phyloP scores from a whole-genome alignment of 2,797 vertebrate genomes.

The Setipinna tenuifilis region DNA sequence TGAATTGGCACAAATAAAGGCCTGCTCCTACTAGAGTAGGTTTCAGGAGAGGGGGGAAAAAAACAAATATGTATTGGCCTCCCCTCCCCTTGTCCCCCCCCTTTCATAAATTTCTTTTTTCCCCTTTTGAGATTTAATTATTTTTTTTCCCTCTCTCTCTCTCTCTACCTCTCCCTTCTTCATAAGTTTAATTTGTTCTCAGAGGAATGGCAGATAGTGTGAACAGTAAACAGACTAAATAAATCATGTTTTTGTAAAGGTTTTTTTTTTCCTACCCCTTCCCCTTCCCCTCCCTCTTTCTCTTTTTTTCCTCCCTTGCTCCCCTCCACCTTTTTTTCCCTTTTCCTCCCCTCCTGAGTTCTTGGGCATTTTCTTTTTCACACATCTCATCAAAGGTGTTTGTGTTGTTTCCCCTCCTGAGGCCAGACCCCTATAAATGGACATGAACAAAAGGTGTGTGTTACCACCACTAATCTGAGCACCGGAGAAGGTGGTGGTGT shows the following conservation, averaged over 20 bases:
- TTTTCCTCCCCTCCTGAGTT: conserved; percentile 19
- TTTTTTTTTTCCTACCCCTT: not conserved
- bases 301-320: too few species aligned
- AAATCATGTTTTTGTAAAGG: conserved; percentile 68
- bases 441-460: conserved; percentile 61
- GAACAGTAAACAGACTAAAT: conserved; percentile 76
- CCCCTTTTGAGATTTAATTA: not conserved
- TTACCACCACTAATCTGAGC: conserved; percentile 67
- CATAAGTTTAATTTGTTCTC: conserved; percentile 77
- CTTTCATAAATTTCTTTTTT: not conserved
- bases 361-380: not conserved
- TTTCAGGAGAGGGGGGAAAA: conserved; percentile 5
- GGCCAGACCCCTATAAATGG: conserved; percentile 65
- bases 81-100: not conserved
- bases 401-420: conserved; percentile 67
- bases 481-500: conserved; percentile 53
- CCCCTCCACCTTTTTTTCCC: not conserved
- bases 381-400: conserved; percentile 54
- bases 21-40: not conserved
- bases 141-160: conserved; percentile 21
- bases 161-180: conserved; percentile 29
- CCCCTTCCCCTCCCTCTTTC: not conserved
- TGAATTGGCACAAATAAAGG: conserved; percentile 8
- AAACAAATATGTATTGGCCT: conserved; percentile 56
- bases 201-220: conserved; percentile 68